Evolutionary conservation across 2,113 vertebrate genomes (phyloP), one percentile per base, ranked within the genome.

Genomic region (Silurus meridionalis): DNA sequence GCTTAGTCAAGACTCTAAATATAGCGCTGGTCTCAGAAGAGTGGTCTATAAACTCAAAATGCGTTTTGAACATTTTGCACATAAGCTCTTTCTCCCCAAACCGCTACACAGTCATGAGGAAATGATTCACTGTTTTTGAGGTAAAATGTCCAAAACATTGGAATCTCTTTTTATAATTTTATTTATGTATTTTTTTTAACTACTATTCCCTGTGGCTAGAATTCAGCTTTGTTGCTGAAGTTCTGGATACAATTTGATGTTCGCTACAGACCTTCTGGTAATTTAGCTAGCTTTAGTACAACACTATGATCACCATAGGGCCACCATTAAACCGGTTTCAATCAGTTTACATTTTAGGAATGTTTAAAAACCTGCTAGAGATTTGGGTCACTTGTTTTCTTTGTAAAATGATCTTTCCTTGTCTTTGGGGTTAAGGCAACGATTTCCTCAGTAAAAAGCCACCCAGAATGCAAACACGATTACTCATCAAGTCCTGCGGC

Each of bases 1-100:
- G 90, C 91, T 90, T 91, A 91, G 92, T 92, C 85, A 90, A 88
- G 89, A 82, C 88, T 92, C 91, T 90, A 91, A 92, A 93, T 93
- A 87, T 91, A 93, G 93, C 91, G 87, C 89, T 82, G 87, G 88
- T 91, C 90, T 93, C 91, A 93, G 85, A 80, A 82, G 89, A 88
- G 90, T 91, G 89, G 90, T 91, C 91, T 90, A 71, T 69, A 85
- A 89, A 90, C 86, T 90, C 37, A 37, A 37, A 37, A 37, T 92
- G 90, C 84, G 37, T 37, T 37, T 85, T 87, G 92, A 93, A 90
- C 85, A 93, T 85, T 88, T 89, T 78, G 61, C 74, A 77, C 55
- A 77, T 85, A 82, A 63, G 75, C 61, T 87, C 67, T 84, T 84
- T 83, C 88, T 89, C 67, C 77, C 71, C 61, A 90, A 87, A 89